Evolutionary conservation across 2,113 vertebrate genomes (phyloP), one percentile per base, ranked within the genome.

Genomic region (Smithornis capensis): DNA sequence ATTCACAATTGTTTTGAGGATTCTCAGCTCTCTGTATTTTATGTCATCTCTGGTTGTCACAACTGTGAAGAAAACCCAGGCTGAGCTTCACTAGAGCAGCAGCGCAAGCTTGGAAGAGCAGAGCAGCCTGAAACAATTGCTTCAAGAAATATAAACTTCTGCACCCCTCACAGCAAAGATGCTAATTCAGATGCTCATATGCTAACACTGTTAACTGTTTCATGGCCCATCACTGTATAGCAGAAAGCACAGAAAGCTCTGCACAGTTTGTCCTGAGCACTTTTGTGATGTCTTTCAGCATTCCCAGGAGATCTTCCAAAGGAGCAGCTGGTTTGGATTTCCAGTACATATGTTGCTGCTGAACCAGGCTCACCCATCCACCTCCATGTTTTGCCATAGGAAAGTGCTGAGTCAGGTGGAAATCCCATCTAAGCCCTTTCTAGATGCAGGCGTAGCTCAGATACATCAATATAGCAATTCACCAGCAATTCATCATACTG

Each of bases 41-140:
- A 87, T 94, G 93, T 73, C 49, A 69, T 87, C 35, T 87, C 90
- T 93, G 92, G 35, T 70, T 97, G 95, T 95, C 94, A 94, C 85
- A 97, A 87, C 93, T 94, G 94, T 94, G 96, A 96, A 94, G 93
- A 95, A 96, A 96, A 94, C 88, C 78, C 94, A 95, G 92, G 83
- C 77, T 94, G 93, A 96, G 77, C 65, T 92, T 84, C 65, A 42
- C 81, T 91, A 27, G 88, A 95, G 83, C 89, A 92, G 90, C 3
- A 6, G 50, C 27, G 27, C 63, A 76, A 76, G 78, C 89, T 95
- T 97, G 95, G 75, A 94, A 87, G 63, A 80, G 87, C 82, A 92
- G 91, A 95, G 86, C 27, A 95, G 91, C 91, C 91, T 74, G 78
- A 94, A 95, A 97, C 87, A 96, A 95, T 91, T 63, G n/a, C 81